These are phyloP conservation scores for Pseudois nayaur DNA, from an alignment of 2,113 vertebrate genomes.

Conservation along the genomic window DNA sequence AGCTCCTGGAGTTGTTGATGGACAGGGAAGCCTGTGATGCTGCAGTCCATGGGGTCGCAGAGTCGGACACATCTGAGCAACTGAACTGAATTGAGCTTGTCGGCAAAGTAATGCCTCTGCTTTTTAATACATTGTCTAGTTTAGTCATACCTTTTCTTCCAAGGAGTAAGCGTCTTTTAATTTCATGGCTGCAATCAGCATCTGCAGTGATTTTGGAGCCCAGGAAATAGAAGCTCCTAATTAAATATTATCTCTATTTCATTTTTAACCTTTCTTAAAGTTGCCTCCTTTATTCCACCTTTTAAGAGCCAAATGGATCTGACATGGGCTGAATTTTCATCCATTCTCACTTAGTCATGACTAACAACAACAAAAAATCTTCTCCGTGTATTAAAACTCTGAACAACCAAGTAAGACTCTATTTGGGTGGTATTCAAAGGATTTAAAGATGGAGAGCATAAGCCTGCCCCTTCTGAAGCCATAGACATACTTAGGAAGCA, in stretches of 20 bases:
- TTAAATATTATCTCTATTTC: neutral
- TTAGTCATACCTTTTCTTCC: neutral
- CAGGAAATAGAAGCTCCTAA: neutral
- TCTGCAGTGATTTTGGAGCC: neutral
- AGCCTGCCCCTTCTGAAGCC: neutral
- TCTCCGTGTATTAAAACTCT: neutral
- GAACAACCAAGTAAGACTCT: neutral
- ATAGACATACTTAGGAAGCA: neutral
- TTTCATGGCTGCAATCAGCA: neutral
- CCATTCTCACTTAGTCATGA: neutral
- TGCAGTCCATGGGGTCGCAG: fast-evolving
- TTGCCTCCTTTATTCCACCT: neutral
- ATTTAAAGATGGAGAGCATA: neutral
- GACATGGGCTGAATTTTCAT: neutral
- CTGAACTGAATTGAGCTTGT: neutral
- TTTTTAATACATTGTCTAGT: neutral
- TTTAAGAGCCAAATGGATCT: neutral
- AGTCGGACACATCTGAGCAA: neutral
- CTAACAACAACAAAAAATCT: neutral
- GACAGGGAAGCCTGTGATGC: neutral
- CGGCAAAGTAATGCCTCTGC: neutral
- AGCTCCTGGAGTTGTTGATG: neutral
- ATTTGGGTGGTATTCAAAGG: neutral
- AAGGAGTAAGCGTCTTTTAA: neutral
- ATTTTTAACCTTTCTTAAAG: neutral